A percentile compares a stretch with the other conserved stretches of the same genome.
Evolutionary conservation across 1,140 invertebrate genomes (phyloP).

Genomic region (Cotesia typhae): DNA sequence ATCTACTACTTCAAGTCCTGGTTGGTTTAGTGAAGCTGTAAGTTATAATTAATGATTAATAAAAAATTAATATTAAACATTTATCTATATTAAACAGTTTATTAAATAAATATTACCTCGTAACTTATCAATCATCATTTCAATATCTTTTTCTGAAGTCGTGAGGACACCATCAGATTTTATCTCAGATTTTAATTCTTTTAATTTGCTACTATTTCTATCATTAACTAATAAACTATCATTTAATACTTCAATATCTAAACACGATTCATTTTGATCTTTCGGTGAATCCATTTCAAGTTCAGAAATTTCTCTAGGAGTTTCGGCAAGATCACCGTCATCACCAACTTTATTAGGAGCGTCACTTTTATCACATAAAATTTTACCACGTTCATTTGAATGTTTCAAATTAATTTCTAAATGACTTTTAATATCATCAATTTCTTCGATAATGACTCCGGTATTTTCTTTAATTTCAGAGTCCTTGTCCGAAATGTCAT

Average conservation of each 20-base stretch:
- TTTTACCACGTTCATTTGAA: conserved; percentile 29
- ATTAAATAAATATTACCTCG: conserved; percentile 52
- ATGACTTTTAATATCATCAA: conserved; percentile 19
- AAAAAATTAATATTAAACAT: background rate
- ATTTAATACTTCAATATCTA: conserved; percentile 50
- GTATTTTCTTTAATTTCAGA: conserved; percentile 1
- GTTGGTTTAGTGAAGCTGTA: conserved; percentile 59
- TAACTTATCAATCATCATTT: conserved; percentile 61
- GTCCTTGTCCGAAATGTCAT: conserved; percentile 1
- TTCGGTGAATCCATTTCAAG: conserved; percentile 58
- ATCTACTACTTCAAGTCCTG: conserved; percentile 59
- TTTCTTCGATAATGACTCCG: conserved; percentile 16
- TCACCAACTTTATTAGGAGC: conserved; percentile 52
- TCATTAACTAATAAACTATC: conserved; percentile 51
- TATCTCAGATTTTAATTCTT: conserved; percentile 47
- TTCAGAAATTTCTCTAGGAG: conserved; percentile 55
- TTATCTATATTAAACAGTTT: background rate
- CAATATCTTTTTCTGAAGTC: conserved; percentile 59
- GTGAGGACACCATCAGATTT: conserved; percentile 46
- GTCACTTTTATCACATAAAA: conserved; percentile 31
- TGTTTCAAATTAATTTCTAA: conserved; percentile 10
- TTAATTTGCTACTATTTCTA: background rate
- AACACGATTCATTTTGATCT: conserved; percentile 53
- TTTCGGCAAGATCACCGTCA: conserved; percentile 45
- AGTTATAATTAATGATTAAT: background rate